Conservation (phyloP, 64 coral and sea anemone genomes). For the Montipora efflorescens region DNA sequence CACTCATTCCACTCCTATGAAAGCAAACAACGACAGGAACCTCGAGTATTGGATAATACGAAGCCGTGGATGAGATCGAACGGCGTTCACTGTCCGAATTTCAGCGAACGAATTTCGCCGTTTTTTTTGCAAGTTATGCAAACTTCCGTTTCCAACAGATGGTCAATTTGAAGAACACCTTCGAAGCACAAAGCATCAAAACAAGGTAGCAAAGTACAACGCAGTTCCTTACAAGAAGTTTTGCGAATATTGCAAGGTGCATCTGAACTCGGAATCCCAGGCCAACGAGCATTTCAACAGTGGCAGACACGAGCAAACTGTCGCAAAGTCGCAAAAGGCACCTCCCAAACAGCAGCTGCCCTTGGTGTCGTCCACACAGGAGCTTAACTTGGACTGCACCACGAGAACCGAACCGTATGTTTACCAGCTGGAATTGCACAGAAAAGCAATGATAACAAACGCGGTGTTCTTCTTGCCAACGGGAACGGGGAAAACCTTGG, state of each 20-base stretch:
- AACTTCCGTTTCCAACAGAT: constrained; percentile 40
- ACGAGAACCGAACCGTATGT: constrained; percentile 71
- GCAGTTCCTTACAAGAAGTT: constrained; percentile 55
- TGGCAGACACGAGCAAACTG: constrained; percentile 87
- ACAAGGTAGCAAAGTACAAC: constrained; percentile 59
- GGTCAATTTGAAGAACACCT: constrained; percentile 67
- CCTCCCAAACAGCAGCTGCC: constrained; percentile 67
- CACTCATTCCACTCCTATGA: background rate
- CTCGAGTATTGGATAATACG: background rate
- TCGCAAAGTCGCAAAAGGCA: constrained; percentile 93
- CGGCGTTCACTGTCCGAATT: background rate
- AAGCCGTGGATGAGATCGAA: constrained; percentile 2
- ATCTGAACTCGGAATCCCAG: constrained; percentile 91
- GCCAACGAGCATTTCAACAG: constrained; percentile 90
- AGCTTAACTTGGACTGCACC: background rate
- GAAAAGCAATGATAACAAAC: constrained; percentile 80
- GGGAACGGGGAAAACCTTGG: constrained; percentile 91
- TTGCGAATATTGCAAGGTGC: constrained; percentile 71
- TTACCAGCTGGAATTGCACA: constrained; percentile 89
- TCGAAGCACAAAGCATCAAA: constrained; percentile 70
- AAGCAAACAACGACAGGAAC: background rate
- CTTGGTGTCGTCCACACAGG: constrained; percentile 16
- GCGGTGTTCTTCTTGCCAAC: constrained; percentile 93
- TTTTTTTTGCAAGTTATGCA: constrained; percentile 53
- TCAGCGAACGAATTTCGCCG: background rate